Evolutionary conservation across 1,140 invertebrate genomes (phyloP), one percentile per base, ranked within the genome.

Genomic region (Drosophila santomea): DNA sequence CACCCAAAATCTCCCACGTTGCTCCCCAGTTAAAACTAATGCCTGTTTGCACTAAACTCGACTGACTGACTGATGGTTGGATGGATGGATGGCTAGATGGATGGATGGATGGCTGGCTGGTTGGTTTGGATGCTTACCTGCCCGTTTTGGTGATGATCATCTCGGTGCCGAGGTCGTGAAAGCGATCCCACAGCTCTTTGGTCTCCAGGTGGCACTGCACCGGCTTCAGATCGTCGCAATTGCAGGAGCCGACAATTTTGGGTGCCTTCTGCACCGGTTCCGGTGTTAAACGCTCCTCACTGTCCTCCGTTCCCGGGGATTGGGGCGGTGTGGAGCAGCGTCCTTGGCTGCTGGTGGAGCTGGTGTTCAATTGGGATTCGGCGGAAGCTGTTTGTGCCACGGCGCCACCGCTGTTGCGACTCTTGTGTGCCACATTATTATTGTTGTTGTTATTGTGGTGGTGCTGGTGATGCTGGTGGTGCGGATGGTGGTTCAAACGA

Each of bases 121-220:
- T 11, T 35, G 11, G 20, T 41, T 25, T 17, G 10, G 61, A 39
- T 74, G 80, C 95, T 94, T 93, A 99, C 98, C 98, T 96, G 93
- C 98, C 98, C 73, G 97, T 98, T 94, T 99, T 99, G 14, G 98
- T 99, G 93, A 99, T 99, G 93, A 99, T 99, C 98, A 99, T 99
- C 93, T 99, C 98, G 0, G 98, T 99, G 68, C 97, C 97, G 47
- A 98, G 93, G 58, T 97, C 96, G 92, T 98, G 97, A 93, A 99
- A 99, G 93, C 98, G 97, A 93, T 98, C 96, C 97, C 97, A 97
- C 17, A 97, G 93, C 63, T 98, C 97, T 93, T 98, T 98, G 44
- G 97, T 98, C 93, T 99, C 98, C 62, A 99, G 93, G 79, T 97
- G 97, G 91, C 97, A 98, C 73, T 97, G 96, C 71, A 98, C 96